Base-by-base conservation (phyloP, 2,113 vertebrate species). In the Glaucomys volans region DNA sequence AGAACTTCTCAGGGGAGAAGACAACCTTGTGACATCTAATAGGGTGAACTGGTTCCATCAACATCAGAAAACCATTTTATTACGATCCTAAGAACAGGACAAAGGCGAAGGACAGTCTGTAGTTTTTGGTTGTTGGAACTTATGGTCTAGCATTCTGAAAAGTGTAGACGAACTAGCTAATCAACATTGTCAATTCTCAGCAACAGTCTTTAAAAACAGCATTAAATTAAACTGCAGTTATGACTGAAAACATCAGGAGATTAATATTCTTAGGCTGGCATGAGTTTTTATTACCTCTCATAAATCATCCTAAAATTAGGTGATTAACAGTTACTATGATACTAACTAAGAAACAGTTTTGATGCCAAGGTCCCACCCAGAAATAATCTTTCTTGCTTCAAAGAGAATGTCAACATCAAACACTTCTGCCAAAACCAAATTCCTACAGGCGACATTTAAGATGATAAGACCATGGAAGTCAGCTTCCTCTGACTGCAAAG, bases 391-490 rank as follows among this genome's bases (percentile, higher is more conserved):
- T 57, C 52, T 67, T 80, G 16, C 24, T 50, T 79, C 42, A 96
- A 92, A 87, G 22, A 42, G 28, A 95, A 90, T 50, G 52, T 59
- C 40, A 74, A 85, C 59, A 87, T 72, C 93, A 95, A 77, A 94
- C 22, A 66, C 44, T 77, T 92, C 54, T 14, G 91, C 52, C 89
- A 79, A 81, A 96, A 95, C 67, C 94, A 76, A 10, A 69, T 80
- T 95, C 89, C 74, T 26, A 4, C 28, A 44, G 20, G 88, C 77
- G 88, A 94, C 91, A 85, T 91, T 92, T 93, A 77, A 64, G 88
- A 79, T 44, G 76, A 90, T 5, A 42, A n/a, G 20, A 50, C 67
- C 16, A 62, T 64, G 28, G 10, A 50, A 91, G 86, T 40, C 37
- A 18, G 11, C n/a, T 62, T 84, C 82, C 77, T 82, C 26, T n/a